Percentiles rank a stretch among this genome's conserved stretches.
Conservation (phyloP, 2,113 vertebrate genomes). For the Phaethon lepturus region DNA sequence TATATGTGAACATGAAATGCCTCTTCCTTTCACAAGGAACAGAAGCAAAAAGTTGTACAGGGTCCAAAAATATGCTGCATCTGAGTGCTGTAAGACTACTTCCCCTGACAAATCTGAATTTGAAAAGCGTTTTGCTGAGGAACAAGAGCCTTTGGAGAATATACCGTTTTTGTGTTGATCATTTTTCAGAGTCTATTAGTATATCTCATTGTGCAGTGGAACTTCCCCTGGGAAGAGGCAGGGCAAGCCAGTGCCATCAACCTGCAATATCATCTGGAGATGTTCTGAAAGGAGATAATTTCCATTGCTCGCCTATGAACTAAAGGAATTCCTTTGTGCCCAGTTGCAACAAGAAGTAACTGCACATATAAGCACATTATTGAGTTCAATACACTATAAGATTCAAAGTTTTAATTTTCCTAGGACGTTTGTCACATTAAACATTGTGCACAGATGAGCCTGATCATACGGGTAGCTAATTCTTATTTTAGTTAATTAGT, state of each 20-base stretch:
- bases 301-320: neutral
- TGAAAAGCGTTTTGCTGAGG: neutral
- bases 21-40: neutral
- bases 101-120: neutral
- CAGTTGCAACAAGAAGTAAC: neutral
- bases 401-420: neutral
- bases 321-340: neutral
- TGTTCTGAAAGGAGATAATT: neutral
- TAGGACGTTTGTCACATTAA: neutral
- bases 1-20: neutral
- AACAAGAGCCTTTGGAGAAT: neutral
- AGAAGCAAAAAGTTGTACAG: neutral
- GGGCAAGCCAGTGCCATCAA: neutral
- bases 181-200: neutral
- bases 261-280: neutral
- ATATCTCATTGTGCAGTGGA: neutral
- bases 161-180: neutral
- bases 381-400: neutral
- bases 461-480: neutral
- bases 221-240: neutral
- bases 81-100: neutral
- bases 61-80: neutral
- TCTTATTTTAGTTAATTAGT: conserved; percentile 1
- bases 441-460: neutral
- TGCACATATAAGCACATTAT: rapidly evolving